A percentile compares a stretch with the other conserved stretches of the same genome.
Conservation (phyloP, 2,888 invertebrate genomes). For the Kuschelorhynchus macadamiae region DNA sequence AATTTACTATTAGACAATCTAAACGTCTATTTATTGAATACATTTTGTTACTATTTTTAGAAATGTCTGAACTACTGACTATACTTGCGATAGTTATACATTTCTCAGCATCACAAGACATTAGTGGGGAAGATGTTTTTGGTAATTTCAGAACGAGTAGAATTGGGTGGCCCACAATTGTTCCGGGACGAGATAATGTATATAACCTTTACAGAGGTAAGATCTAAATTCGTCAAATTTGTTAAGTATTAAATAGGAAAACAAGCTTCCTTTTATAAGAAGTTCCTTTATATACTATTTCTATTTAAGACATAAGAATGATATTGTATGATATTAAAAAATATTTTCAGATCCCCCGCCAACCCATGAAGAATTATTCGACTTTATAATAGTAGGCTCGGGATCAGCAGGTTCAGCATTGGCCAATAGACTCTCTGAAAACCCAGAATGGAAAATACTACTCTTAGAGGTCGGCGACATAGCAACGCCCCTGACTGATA, state of each 20-base stretch:
- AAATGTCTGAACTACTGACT: neutral
- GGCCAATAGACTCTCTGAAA: constrained; percentile 79
- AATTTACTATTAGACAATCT: too few species aligned
- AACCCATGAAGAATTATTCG: constrained; percentile 68
- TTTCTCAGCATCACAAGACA: neutral
- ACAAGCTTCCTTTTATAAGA: too few species aligned
- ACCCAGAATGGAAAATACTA: constrained; percentile 73
- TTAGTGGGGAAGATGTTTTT: neutral
- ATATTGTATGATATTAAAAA: too few species aligned
- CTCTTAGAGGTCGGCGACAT: constrained; percentile 77
- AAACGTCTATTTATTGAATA: too few species aligned
- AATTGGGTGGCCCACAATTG: neutral
- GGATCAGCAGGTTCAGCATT: constrained; percentile 81
- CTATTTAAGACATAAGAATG: too few species aligned
- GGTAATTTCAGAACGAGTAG: neutral
- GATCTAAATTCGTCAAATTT: too few species aligned
- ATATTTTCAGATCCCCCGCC: constrained; percentile 36
- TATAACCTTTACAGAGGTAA: constrained; percentile 19
- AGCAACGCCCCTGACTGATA: constrained; percentile 71
- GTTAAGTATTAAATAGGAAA: too few species aligned
- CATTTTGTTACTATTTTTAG: too few species aligned
- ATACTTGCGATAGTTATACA: neutral
- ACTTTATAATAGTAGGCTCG: constrained; percentile 79
- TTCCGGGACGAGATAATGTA: neutral
- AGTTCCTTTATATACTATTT: too few species aligned